Evolutionary conservation across 23 tunicate genomes (phyloP).

Genomic region (Trididemnum clinides): DNA sequence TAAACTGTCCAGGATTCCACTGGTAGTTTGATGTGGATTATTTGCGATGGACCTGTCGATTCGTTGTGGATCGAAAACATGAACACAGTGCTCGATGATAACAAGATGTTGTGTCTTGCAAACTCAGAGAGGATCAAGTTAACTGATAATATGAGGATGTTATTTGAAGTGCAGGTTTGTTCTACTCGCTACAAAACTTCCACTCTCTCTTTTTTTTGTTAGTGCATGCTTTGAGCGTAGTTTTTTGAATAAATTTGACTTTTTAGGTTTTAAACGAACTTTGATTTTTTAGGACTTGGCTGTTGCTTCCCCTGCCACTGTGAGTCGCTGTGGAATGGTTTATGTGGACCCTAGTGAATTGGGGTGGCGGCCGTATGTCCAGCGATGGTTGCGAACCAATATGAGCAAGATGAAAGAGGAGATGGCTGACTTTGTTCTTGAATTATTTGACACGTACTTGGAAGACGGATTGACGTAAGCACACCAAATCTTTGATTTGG

Average conservation of each 20-base stretch:
- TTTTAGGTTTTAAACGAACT: not conserved
- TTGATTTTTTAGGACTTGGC: conserved; percentile 82
- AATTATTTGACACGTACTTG: conserved; percentile 92
- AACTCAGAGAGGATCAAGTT: conserved; percentile 97
- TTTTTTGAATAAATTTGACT: not conserved
- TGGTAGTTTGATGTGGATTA: conserved; percentile 83
- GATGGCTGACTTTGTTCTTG: conserved; percentile 55
- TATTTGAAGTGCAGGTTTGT: conserved; percentile 99
- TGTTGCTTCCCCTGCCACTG: conserved; percentile 99
- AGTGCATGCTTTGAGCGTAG: no score
- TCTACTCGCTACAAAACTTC: no score
- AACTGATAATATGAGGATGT: conserved; percentile 82
- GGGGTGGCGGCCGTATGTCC: conserved; percentile 94
- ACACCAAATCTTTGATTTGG: not conserved
- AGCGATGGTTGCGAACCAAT: conserved; percentile 73
- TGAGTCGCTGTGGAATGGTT: conserved; percentile 98
- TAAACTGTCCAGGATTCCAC: conserved; percentile 41
- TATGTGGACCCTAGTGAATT: conserved; percentile 94
- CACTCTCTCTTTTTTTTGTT: no score
- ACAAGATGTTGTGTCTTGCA: conserved; percentile 99
- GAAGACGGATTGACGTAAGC: conserved; percentile 90
- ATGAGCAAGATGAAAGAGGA: conserved; percentile 55
- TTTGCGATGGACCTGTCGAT: conserved; percentile 98
- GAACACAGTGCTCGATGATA: conserved; percentile 98
- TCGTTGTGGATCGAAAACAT: conserved; percentile 99